These are phyloP conservation scores for Clarias magur DNA, from an alignment of 2,113 vertebrate genomes.

Conservation along the genomic window DNA sequence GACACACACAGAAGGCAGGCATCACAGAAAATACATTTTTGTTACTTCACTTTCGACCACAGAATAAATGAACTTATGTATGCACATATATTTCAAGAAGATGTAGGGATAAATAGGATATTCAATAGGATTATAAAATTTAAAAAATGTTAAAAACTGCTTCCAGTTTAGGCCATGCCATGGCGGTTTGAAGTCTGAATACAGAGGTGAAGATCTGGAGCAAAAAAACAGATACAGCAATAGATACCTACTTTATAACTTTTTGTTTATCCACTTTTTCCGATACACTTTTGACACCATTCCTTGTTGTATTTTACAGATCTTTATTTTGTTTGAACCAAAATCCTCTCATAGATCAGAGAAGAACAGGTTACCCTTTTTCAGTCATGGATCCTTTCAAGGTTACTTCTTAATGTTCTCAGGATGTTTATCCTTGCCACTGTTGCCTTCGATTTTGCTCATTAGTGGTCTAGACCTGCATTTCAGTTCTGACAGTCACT, in stretches of 20 bases:
- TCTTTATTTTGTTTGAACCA: not conserved
- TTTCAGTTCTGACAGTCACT: not conserved
- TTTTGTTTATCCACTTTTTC: not conserved
- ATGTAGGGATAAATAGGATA: not conserved
- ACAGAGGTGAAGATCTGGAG: too few relatives aligned
- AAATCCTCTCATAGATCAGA: not conserved
- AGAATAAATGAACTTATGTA: not conserved
- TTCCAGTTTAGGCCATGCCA: not conserved
- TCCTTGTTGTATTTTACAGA: not conserved
- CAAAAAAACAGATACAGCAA: too few relatives aligned
- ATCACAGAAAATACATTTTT: not conserved
- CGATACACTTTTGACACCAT: not conserved
- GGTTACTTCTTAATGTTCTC: not conserved
- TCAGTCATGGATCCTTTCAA: not conserved
- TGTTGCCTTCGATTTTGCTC: not conserved
- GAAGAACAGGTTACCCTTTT: not conserved
- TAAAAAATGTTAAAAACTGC: not conserved
- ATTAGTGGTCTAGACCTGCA: slow-evolving; percentile 2
- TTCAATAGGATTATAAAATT: not conserved
- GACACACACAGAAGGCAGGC: slow-evolving; percentile 29
- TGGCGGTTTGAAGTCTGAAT: not conserved
- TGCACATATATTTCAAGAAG: not conserved
- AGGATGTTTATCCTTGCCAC: not conserved
- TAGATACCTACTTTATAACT: too few relatives aligned
- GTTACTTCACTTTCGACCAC: not conserved